Conservation (phyloP, 2,888 invertebrate genomes). For the Tachina fera region DNA sequence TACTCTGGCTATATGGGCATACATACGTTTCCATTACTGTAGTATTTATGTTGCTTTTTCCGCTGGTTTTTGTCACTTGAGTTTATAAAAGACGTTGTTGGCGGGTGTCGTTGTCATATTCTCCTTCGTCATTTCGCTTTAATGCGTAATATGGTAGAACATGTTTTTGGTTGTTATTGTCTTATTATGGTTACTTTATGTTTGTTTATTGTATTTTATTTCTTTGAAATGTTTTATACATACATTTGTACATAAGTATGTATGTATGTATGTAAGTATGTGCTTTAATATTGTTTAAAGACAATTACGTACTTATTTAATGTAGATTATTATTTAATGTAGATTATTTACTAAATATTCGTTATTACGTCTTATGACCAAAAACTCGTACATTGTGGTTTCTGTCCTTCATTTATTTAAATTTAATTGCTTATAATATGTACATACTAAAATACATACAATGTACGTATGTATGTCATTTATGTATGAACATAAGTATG, state of each 20-base stretch:
- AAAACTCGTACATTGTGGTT: too few species aligned
- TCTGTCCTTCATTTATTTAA: conserved; percentile 12
- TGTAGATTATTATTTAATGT: conserved; percentile 22
- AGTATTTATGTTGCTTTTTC: not conserved
- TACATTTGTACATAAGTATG: too few species aligned
- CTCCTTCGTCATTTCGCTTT: not conserved
- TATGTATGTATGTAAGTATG: too few species aligned
- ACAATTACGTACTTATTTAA: conserved; percentile 54
- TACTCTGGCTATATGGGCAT: not conserved
- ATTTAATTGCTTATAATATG: not conserved
- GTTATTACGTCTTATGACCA: conserved; percentile 33
- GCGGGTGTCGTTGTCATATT: conserved; percentile 7
- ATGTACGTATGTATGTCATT: too few species aligned
- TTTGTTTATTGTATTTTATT: conserved; percentile 12
- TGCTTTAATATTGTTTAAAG: conserved; percentile 27
- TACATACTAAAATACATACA: too few species aligned
- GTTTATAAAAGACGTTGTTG: conserved; percentile 12
- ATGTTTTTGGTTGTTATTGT: conserved; percentile 16
- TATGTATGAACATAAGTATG: not conserved
- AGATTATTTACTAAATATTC: not conserved
- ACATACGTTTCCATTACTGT: conserved; percentile 17
- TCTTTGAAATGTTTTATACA: not conserved
- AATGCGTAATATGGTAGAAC: conserved; percentile 46
- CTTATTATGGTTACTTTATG: conserved; percentile 20
- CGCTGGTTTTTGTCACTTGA: conserved; percentile 21